Evolutionary conservation across 2,888 invertebrate genomes (phyloP), one percentile per base, ranked within the genome.

Genomic region (Odontocolon sp.): DNA sequence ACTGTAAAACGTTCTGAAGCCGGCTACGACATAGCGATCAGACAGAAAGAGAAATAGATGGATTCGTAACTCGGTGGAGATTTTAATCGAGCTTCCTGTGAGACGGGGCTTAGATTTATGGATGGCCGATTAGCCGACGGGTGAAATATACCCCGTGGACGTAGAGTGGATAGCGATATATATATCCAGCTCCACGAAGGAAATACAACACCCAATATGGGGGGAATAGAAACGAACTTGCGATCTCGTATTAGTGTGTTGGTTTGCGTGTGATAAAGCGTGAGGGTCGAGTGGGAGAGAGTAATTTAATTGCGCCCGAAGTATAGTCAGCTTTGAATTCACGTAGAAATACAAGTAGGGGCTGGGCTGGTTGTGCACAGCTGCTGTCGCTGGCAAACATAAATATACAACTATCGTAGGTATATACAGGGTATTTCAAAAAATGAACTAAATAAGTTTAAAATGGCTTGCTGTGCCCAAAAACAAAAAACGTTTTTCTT

Each of bases 291-390:
- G 36, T 38, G 52, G 61, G 70, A 61, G 64, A 56, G 71, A 71
- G 57, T 77, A 77, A 77, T 77, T 72, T 68, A 72, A 77, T 77
- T 77, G 77, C 63, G 40, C 67, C 50, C 31, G 56, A 63, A 68
- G 57, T 68, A 45, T 45, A 54, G 54, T 21, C 54, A 38, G 47
- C 59, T 61, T 45, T 38, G 70, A 72, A 72, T 71, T 77, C 57
- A 33, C 71, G 68, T 68, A 68, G 68, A 72, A 77, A 74, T 42
- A 56, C 54, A 68, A 16, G 63, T n/a, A n/a, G n/a, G n/a, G n/a
- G n/a, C n/a, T n/a, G n/a, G n/a, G n/a, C n/a, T n/a, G n/a, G n/a
- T n/a, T n/a, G n/a, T n/a, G 40, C 77, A 36, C 77, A 77, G 68
- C 71, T 77, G 77, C 74, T 56, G 45, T 47, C n/a, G 4, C 50